These are phyloP conservation scores for Grapholita molesta DNA, from an alignment of 1,140 invertebrate genomes.

Conservation along the genomic window DNA sequence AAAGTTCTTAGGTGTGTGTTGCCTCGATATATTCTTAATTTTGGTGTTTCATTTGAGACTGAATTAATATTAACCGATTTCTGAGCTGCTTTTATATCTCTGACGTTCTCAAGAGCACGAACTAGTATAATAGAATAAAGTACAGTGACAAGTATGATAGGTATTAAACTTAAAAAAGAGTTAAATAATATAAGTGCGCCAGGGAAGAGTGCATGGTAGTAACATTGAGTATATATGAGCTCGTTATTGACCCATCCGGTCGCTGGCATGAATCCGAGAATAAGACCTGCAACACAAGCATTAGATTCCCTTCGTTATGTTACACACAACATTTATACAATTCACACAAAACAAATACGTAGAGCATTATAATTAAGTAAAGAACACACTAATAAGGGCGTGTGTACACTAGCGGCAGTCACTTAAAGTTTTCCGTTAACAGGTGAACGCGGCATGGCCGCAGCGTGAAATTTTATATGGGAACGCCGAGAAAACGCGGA, in stretches of 20 bases:
- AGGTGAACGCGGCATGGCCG: too few relatives aligned
- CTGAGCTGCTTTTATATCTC: constrained; percentile 51
- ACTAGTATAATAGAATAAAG: constrained; percentile 79
- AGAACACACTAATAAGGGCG: too few relatives aligned
- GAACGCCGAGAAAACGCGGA: too few relatives aligned
- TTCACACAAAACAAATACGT: neutral
- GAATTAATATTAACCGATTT: constrained; percentile 37
- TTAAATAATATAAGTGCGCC: constrained; percentile 74
- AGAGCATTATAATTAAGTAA: neutral
- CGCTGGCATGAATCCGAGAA: constrained; percentile 77
- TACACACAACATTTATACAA: too few relatives aligned
- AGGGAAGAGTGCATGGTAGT: constrained; percentile 76
- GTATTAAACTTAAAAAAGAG: constrained; percentile 74
- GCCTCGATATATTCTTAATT: constrained; percentile 58
- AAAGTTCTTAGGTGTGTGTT: constrained; percentile 37
- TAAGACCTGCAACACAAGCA: constrained; percentile 62
- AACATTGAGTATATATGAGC: constrained; percentile 65
- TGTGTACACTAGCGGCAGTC: too few relatives aligned
- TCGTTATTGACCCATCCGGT: constrained; percentile 78
- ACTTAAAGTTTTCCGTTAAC: too few relatives aligned
- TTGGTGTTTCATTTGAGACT: constrained; percentile 29
- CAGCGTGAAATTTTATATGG: too few relatives aligned
- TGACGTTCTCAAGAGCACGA: constrained; percentile 72
- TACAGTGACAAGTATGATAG: constrained; percentile 72
- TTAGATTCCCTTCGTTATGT: constrained; percentile 14